Conservation (phyloP, 2,113 vertebrate genomes). For the Ammodytes dubius region DNA sequence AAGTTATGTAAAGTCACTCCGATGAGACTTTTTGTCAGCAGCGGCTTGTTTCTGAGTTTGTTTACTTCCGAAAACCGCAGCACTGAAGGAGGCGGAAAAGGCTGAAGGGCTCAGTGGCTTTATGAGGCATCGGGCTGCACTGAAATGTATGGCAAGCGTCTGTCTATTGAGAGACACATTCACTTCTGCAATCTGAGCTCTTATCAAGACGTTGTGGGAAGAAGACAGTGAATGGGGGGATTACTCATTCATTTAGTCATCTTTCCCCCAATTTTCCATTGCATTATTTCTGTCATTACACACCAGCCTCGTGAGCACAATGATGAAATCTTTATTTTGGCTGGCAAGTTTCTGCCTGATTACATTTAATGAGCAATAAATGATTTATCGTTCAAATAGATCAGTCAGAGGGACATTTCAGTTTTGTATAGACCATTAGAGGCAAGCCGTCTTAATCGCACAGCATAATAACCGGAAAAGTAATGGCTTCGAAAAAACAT, state of each 20-base stretch:
- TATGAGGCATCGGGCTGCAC: conserved; percentile 56
- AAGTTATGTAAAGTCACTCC: conserved; percentile 65
- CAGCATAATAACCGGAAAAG: conserved; percentile 61
- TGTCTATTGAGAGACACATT: conserved; percentile 63
- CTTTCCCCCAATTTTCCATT: conserved; percentile 74
- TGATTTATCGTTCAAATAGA: conserved; percentile 71
- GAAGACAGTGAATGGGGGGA: conserved; percentile 72
- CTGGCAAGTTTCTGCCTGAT: conserved; percentile 77
- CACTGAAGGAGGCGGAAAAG: conserved; percentile 65
- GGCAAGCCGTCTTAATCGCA: conserved; percentile 52
- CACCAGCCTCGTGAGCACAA: conserved; percentile 73
- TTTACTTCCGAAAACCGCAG: conserved; percentile 71
- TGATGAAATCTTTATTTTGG: conserved; percentile 82
- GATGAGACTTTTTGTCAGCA: conserved; percentile 53
- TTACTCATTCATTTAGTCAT: conserved; percentile 79
- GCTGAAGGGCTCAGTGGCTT: conserved; percentile 67
- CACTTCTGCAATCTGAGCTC: conserved; percentile 65
- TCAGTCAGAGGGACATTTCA: conserved; percentile 70
- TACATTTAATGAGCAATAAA: conserved; percentile 79
- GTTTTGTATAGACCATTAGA: conserved; percentile 68
- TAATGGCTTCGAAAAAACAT: conserved; percentile 44
- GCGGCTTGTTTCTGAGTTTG: conserved; percentile 62
- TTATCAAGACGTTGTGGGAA: conserved; percentile 71
- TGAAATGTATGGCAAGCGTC: conserved; percentile 60
- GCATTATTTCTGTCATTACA: conserved; percentile 76